phyloP scores from a whole-genome alignment of 2,888 invertebrate genomes.

The Leistus spinibarbis region DNA sequence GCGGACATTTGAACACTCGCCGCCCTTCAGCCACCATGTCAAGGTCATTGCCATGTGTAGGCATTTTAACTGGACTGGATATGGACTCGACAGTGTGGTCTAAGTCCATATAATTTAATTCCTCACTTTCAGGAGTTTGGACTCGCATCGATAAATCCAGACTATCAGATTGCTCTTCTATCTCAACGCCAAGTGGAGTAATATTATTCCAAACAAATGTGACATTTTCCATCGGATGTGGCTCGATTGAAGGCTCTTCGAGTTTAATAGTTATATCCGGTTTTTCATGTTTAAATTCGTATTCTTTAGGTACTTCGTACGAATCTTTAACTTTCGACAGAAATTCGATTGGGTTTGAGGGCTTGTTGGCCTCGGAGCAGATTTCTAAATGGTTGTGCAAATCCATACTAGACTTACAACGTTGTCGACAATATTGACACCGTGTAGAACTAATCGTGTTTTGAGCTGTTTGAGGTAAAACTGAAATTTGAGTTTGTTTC shows the following conservation, averaged over 20 bases:
- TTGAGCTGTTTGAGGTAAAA: slow-evolving; percentile 54
- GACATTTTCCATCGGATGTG: slow-evolving; percentile 80
- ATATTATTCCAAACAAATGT: slow-evolving; percentile 84
- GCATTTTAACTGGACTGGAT: slow-evolving; percentile 59
- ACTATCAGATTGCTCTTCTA: slow-evolving; percentile 49
- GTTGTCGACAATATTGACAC: slow-evolving; percentile 84
- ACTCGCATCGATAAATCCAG: slow-evolving; percentile 54
- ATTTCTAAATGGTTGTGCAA: slow-evolving; percentile 75
- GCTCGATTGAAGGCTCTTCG: slow-evolving; percentile 55
- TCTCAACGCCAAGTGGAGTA: slow-evolving; percentile 53
- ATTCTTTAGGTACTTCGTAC: slow-evolving; percentile 31
- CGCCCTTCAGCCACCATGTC: slow-evolving; percentile 70
- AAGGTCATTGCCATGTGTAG: slow-evolving; percentile 63
- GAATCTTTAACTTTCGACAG: slow-evolving; percentile 4
- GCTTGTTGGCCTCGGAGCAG: slow-evolving; percentile 65
- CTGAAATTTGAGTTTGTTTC: slow-evolving; percentile 48
- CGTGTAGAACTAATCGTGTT: slow-evolving; percentile 70
- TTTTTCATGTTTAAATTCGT: slow-evolving; percentile 53
- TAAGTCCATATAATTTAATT: slow-evolving; percentile 50
- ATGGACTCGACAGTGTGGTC: slow-evolving; percentile 42
- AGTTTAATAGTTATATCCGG: slow-evolving; percentile 48
- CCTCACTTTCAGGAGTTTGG: slow-evolving; percentile 53
- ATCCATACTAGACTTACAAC: slow-evolving; percentile 85
- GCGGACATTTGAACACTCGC: slow-evolving; percentile 89
- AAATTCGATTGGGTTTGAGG: slow-evolving; percentile 39